phyloP scores from a whole-genome alignment of 2,113 vertebrate genomes.

The Chlorocebus sabaeus region DNA sequence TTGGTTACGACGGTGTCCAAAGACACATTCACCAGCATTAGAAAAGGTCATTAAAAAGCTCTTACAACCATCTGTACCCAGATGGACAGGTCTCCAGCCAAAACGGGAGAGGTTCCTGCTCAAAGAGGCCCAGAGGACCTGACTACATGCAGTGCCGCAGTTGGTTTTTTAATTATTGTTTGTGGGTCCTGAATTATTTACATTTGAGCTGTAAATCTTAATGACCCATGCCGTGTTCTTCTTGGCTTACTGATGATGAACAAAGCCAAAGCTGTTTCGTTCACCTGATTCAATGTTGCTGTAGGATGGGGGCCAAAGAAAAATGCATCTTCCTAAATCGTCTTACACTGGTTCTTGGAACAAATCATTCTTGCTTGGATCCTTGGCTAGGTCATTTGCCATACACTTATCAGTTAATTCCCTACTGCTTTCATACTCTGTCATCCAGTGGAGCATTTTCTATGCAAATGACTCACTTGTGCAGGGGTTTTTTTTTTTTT shows the following conservation, averaged over 20 bases:
- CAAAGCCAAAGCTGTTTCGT: background rate
- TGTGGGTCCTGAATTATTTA: constrained; percentile 44
- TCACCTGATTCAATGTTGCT: background rate
- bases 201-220: background rate
- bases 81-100: constrained; percentile 48
- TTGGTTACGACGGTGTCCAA: constrained; percentile 60
- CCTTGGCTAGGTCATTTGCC: constrained; percentile 39
- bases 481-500: background rate
- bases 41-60: constrained; percentile 75
- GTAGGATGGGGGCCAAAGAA: background rate
- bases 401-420: background rate
- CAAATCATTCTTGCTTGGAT: constrained; percentile 39
- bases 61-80: constrained; percentile 68
- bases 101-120: background rate
- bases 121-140: constrained; percentile 53
- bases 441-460: background rate
- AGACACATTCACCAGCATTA: constrained; percentile 64
- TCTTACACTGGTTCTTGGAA: constrained; percentile 25
- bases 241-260: background rate
- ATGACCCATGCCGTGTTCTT: constrained; percentile 30
- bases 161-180: constrained; percentile 39
- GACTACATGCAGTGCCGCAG: background rate
- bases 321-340: background rate
- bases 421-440: background rate
- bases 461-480: background rate